Evolutionary conservation across 2,888 invertebrate species (phyloP).

Genomic region (Monochamus alternatus): DNA sequence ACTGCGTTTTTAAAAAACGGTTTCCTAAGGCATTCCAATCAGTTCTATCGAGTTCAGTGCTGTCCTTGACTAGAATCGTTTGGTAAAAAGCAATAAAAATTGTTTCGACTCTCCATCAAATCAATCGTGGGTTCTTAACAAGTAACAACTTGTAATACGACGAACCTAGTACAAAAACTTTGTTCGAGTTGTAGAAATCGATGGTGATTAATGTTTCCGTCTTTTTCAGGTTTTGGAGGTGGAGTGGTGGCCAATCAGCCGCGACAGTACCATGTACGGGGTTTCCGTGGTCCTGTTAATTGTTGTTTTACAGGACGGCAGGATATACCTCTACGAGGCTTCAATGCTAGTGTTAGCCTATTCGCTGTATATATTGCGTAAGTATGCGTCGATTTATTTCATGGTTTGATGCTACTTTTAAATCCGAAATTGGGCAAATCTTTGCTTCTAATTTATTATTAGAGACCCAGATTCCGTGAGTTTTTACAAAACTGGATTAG

Average conservation of each 20-base stretch:
- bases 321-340: slow-evolving; percentile 85
- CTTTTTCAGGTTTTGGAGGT: slow-evolving; percentile 76
- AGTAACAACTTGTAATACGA: neutral
- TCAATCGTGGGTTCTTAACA: neutral
- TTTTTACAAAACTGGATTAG: no score
- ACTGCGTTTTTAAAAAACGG: no score
- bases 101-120: neutral
- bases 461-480: no score
- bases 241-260: slow-evolving; percentile 85
- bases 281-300: slow-evolving; percentile 82
- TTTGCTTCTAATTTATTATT: no score
- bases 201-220: neutral
- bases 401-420: no score
- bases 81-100: neutral
- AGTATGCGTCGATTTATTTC: slow-evolving; percentile 57
- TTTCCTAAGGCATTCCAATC: no score
- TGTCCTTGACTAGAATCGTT: neutral
- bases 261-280: slow-evolving; percentile 83
- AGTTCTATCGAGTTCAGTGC: no score
- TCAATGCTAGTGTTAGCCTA: slow-evolving; percentile 81
- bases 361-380: slow-evolving; percentile 81
- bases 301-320: slow-evolving; percentile 79
- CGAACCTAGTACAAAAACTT: neutral
- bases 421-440: no score
- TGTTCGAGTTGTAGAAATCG: neutral